These are phyloP conservation scores for Tenthredo mesomela DNA, from an alignment of 2,888 invertebrate species.

Conservation along the genomic window DNA sequence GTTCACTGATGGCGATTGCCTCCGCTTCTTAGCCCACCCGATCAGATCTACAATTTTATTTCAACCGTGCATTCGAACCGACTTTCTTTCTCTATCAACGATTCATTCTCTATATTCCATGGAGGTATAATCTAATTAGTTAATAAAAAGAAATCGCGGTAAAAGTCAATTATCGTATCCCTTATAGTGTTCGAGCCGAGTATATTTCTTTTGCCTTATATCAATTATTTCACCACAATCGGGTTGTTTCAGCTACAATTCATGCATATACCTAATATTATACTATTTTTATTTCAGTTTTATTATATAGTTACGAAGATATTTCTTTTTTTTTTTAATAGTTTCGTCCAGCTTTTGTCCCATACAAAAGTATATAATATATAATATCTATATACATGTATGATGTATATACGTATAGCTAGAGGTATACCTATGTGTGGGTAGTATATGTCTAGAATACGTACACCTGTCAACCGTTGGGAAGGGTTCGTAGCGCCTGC, in stretches of 20 bases:
- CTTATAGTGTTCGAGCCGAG: not conserved
- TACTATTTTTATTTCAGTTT: no score
- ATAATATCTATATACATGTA: no score
- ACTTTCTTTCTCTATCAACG: not conserved
- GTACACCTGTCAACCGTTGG: conserved; percentile 17
- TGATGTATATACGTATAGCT: not conserved
- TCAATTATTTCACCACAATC: not conserved
- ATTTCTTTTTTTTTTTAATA: no score
- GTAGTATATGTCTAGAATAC: not conserved
- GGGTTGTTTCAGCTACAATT: no score
- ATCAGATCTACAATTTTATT: conserved; percentile 19
- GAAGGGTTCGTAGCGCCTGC: conserved; percentile 17
- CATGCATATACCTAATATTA: no score
- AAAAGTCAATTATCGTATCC: not conserved
- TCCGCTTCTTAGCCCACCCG: conserved; percentile 30
- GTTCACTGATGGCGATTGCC: conserved; percentile 26
- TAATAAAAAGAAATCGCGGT: not conserved
- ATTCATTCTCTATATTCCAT: not conserved
- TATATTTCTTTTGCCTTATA: no score
- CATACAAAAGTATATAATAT: not conserved
- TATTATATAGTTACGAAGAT: no score
- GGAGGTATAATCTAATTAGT: not conserved
- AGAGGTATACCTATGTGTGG: not conserved
- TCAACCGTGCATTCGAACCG: not conserved
- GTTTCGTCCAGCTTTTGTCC: not conserved